Base-by-base conservation (phyloP, 1,140 invertebrate genomes). In the Heliconius melpomene region DNA sequence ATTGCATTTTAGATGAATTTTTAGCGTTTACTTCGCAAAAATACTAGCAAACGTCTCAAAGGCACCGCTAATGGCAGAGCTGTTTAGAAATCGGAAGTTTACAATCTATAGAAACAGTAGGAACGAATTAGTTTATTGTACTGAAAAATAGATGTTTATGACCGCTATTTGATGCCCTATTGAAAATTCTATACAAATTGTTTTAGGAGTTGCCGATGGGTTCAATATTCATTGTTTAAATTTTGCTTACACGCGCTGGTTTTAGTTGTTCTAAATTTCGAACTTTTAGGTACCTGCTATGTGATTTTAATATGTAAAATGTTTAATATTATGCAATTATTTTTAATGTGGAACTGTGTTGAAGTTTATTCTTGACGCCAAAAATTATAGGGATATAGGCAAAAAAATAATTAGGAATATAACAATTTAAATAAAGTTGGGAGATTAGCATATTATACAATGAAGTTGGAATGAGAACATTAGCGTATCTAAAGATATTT, bases 51-150 rank as follows among this genome's bases (percentile, higher is more conserved):
- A 75, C 32, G 84, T 84, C 82, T 85, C 77, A 78, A 85, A 83
- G 79, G 29, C 66, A 87, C 90, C 91, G 90, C 88, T 89, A 91
- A 91, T 90, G 83, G 84, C 71, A 23, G 66, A 85, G 86, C 72
- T 83, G 85, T 87, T 85, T 86, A 90, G 85, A 89, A 91, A 89
- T 91, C 89, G 88, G 88, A 88, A 90, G 87, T 91, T 88, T 88
- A 92, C 90, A 90, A 91, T 88, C 72, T 78, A 81, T 79, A 82
- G 81, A 79, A 87, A 90, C 91, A 90, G 91, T 91, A 93, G 91
- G 90, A 89, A 87, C 79, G 82, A 88, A 91, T 91, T 82, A 86
- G 76, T 90, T 91, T 90, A 91, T 91, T 92, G 86, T 85, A 82
- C 72, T 77, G 78, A 87, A 91, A 86, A 91, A 91, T 89, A 76